A percentile compares a stretch with the other conserved stretches of the same genome.
These are phyloP conservation scores for Oryzias javanicus DNA, from an alignment of 2,113 vertebrate genomes.

Conservation along the genomic window DNA sequence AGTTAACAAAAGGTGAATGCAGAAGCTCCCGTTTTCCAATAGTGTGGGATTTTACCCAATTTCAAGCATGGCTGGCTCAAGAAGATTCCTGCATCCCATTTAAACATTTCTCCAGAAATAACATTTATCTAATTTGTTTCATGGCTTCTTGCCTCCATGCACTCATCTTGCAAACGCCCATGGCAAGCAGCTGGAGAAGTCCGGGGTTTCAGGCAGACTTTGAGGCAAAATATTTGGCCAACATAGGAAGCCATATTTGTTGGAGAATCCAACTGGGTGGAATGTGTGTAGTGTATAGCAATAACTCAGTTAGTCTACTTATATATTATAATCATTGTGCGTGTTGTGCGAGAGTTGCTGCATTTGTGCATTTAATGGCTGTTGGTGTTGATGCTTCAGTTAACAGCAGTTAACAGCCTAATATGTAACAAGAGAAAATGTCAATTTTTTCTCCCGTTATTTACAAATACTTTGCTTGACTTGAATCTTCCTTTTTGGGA, in stretches of 20 bases:
- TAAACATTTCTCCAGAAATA: conserved; percentile 73
- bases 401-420: too few relatives aligned
- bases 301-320: conserved; percentile 13
- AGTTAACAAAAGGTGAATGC: conserved; percentile 58
- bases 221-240: conserved; percentile 31
- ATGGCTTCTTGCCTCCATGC: conserved; percentile 62
- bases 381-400: background rate
- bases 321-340: background rate
- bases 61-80: conserved; percentile 75
- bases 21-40: conserved; percentile 61
- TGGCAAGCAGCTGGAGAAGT: conserved; percentile 36
- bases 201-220: conserved; percentile 13
- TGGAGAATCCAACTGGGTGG: conserved; percentile 36
- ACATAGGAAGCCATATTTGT: conserved; percentile 37
- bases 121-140: conserved; percentile 78
- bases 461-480: too few relatives aligned
- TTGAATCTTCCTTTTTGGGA: too few relatives aligned
- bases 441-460: too few relatives aligned
- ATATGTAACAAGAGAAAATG: too few relatives aligned
- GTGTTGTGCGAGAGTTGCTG: background rate
- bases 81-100: conserved; percentile 70
- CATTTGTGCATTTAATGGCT: background rate
- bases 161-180: conserved; percentile 51
- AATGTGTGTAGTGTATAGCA: conserved; percentile 27
- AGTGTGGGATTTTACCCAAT: conserved; percentile 75